Base-by-base conservation (phyloP, 2,113 vertebrate species). In the Mohoua ochrocephala region DNA sequence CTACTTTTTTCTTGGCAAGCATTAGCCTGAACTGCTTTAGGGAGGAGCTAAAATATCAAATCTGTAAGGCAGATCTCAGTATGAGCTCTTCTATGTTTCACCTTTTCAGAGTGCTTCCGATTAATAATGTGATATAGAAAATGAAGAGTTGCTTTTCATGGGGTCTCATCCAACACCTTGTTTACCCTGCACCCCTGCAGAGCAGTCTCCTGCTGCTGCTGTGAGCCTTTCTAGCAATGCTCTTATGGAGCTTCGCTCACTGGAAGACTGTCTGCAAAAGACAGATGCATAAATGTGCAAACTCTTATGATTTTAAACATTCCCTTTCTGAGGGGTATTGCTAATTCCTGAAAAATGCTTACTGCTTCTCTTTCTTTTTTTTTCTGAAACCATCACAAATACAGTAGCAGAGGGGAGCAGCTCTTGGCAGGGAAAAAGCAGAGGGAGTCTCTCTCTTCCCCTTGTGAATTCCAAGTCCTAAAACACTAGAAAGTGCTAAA, bases 401-500 rank as follows among this genome's bases (percentile, higher is more conserved):
- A 81, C 26, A 16, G 68, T 65, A 92, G 54, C 54, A 77, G 54
- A 86, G 81, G 39, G 45, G 54, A 89, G 42, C 12, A 53, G 42
- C 23, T 60, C 45, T 81, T 92, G 76, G 89, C 31, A 0, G 23
- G 44, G 10, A 70, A 5, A 65, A 50, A 76, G 19, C 12, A 76
- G 73, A 92, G 15, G 85, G 67, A 95, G 23, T 16, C 11, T 82
- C 77, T 84, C 90, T 91, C 63, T 74, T 95, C 64, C 64, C 42
- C 21, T 63, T 68, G 27, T 82, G 61, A 93, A 93, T 93, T 91
- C 84, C 65, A 88, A 93, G 67, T 86, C 79, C 64, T 94, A 92
- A 88, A 97, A 74, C 47, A 85, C 50, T 81, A 95, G 95, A 93
- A 97, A 77, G 63, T 92, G 92, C 45, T 88, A 90, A 88, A 83